Evolutionary conservation across 2,888 invertebrate genomes (phyloP), one percentile per base, ranked within the genome.

Genomic region (Mactromeris polynyma): DNA sequence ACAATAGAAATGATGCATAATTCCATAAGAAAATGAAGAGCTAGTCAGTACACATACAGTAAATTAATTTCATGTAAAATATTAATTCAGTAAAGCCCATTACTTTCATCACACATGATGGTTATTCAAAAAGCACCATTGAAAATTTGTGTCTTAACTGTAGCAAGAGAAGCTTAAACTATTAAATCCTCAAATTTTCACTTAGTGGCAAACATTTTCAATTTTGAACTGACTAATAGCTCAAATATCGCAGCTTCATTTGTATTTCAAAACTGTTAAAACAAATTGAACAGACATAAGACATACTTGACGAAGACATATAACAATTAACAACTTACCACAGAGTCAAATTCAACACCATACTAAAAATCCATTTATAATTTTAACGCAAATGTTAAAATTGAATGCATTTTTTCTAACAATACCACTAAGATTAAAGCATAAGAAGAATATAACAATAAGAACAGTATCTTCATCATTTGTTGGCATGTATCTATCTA

Each of bases 1-100:
- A 81, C 81, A 81, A 58, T 58, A 58, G 81, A 81, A 81, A 81
- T 81, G 81, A 81, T 81, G 81, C 81, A 58, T 81, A 81, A 54
- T 80, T 51, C 80, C n/a, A 80, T 19, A 80, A 31, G 26, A 51
- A 17, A 78, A 80, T 51, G 2, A 40, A 79, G 21, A 14, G n/a
- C 51, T n/a, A 80, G 46, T 26, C 33, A n/a, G 58, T 64, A n/a
- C n/a, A 64, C 58, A 64, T 26, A 26, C n/a, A 64, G 58, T 64
- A n/a, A 64, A 9, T 26, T 64, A 64, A 64, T 9, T 64, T 26
- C 4, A 4, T 7, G 58, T 64, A 64, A 64, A 64, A 64, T 11
- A 26, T 64, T 64, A n/a, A 51, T 17, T 51, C 51, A 51, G 11
- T 51, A 6, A 51, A 51, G 26, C 17, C 46, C 46, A 46, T 46